A percentile compares a stretch with the other conserved stretches of the same genome.
Evolutionary conservation across 2,113 vertebrate genomes (phyloP).

Genomic region (Myrmecophaga tridactyla): DNA sequence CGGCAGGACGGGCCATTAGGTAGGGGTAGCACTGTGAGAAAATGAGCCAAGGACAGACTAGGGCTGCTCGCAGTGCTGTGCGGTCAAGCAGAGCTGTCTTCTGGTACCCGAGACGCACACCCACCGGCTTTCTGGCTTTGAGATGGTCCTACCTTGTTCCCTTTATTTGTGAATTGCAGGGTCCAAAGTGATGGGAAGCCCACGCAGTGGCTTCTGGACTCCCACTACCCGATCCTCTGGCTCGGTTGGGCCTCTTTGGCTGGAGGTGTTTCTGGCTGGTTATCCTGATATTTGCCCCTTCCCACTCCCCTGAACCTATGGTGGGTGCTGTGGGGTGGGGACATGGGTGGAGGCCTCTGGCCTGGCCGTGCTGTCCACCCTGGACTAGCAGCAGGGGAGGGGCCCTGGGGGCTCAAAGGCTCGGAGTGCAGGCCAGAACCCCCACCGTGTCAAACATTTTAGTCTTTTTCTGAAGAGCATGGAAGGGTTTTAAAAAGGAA

Average conservation of each 20-base stretch:
- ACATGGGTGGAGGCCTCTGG: not conserved
- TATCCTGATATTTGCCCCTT: not conserved
- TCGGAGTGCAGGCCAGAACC: not conserved
- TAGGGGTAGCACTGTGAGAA: not conserved
- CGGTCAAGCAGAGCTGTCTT: not conserved
- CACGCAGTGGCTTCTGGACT: not conserved
- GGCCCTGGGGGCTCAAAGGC: not conserved
- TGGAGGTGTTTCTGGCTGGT: not conserved
- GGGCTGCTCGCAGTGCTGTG: too few relatives aligned
- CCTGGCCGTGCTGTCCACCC: not conserved
- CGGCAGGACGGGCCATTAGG: not conserved
- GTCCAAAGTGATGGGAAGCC: not conserved
- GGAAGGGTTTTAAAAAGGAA: not conserved
- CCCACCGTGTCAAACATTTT: not conserved
- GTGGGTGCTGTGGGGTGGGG: not conserved
- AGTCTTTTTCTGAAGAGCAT: not conserved
- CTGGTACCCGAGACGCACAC: rapidly evolving
- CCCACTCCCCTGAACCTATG: too few relatives aligned
- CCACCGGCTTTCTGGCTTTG: not conserved
- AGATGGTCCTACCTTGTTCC: not conserved
- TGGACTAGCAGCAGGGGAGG: not conserved
- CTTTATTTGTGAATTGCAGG: not conserved
- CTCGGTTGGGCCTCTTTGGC: not conserved
- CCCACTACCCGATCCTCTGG: not conserved
- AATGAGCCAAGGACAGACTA: not conserved